Evolutionary conservation across 1,140 invertebrate genomes (phyloP), one percentile per base, ranked within the genome.

Genomic region (Drosophila elegans): DNA sequence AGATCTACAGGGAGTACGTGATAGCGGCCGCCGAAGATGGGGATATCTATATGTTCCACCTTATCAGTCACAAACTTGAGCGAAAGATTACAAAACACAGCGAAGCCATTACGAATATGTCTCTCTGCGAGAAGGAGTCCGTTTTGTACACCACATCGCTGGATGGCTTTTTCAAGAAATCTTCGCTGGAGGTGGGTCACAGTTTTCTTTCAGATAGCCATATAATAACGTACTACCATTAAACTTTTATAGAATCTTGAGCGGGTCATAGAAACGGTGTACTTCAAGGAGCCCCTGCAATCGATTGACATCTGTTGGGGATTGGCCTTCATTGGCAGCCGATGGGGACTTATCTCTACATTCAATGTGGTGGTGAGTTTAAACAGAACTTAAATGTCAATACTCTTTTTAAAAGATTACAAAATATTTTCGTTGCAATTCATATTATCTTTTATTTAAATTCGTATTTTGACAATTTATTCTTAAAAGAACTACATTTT

Each of bases 11-110:
- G 42, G 46, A 76, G 41, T 61, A 59, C 12, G 80, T 92, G 4
- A 57, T 94, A 38, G 94, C 93, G 10, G 93, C 94, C 0, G 93
- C 93, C 27, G 85, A 94, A 10, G 93, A 94, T 71, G 94, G 94
- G 13, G 94, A 94, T 73, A 91, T 94, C 3, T 94, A 94, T 71
- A 92, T 94, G 80, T 94, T 94, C 64, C 92, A 89, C 64, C 76
- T 79, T 2, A 45, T 57, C 32, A 93, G 91, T n/a, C 93, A 93
- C 9, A 93, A 93, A 46, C 79, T 94, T 11, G 69, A 93, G 21
- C 90, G 81, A 12, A 93, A 93, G 12, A 82, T 94, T 39, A 41
- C 78, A n/a, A 90, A 92, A 48, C 91, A 92, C 55, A 84, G 81
- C n/a, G 90, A 92, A 25, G 83, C 83, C 38, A 91, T 92, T 10